Percentiles rank a stretch among this genome's conserved stretches.
These are phyloP conservation scores for Brenthis hecate DNA, from an alignment of 2,888 invertebrate genomes.

Conservation along the genomic window DNA sequence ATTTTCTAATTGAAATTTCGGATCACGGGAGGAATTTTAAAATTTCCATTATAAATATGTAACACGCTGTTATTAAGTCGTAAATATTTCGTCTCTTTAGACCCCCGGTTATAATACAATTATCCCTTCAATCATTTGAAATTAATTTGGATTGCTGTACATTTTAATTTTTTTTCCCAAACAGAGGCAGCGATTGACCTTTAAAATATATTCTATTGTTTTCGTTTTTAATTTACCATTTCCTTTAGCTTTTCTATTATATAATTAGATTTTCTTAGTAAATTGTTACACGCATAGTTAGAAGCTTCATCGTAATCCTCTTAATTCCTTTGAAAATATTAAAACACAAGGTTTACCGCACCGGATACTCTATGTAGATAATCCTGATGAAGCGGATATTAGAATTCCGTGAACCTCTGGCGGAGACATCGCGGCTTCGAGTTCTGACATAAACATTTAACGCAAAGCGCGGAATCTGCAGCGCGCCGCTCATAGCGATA, in stretches of 20 bases:
- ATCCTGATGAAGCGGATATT: slow-evolving; percentile 54
- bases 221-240: neutral
- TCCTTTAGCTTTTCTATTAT: neutral
- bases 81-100: slow-evolving; percentile 58
- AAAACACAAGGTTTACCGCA: slow-evolving; percentile 10
- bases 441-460: slow-evolving; percentile 29
- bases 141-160: slow-evolving; percentile 55
- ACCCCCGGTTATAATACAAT: slow-evolving; percentile 63
- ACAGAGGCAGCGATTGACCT: neutral
- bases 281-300: neutral
- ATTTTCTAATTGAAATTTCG: slow-evolving; percentile 42
- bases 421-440: slow-evolving; percentile 37
- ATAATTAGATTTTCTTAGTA: neutral
- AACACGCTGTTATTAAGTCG: slow-evolving; percentile 57
- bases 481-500: slow-evolving; percentile 23
- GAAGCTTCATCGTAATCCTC: neutral
- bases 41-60: slow-evolving; percentile 45
- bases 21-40: slow-evolving; percentile 39
- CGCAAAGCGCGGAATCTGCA: slow-evolving; percentile 32
- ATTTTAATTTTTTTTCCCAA: slow-evolving; percentile 51
- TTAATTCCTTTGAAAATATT: slow-evolving; percentile 10
- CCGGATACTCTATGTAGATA: slow-evolving; percentile 44
- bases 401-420: slow-evolving; percentile 49
- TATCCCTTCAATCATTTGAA: slow-evolving; percentile 63
- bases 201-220: neutral